Conservation (phyloP, 2,113 vertebrate species). For the Corythaixoides concolor region DNA sequence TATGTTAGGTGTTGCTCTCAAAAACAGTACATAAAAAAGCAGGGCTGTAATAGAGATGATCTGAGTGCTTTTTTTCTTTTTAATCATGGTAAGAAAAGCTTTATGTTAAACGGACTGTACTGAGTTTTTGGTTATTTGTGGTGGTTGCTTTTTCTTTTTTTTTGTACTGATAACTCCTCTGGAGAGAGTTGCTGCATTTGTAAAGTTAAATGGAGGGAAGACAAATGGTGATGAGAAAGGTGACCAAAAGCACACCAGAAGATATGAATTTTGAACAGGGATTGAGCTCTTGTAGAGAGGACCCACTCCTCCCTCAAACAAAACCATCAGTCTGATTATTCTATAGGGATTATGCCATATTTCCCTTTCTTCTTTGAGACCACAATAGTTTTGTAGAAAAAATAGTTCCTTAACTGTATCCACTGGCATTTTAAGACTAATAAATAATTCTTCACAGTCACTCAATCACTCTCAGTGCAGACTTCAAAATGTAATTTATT, state of each 20-base stretch:
- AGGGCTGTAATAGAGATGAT: neutral
- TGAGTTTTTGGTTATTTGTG: neutral
- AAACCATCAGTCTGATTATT: neutral
- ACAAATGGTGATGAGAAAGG: neutral
- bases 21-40: neutral
- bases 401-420: conserved; percentile 34
- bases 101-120: neutral
- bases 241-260: neutral
- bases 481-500: conserved; percentile 48
- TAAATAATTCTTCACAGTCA: conserved; percentile 58
- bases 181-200: neutral
- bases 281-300: neutral
- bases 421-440: conserved; percentile 30
- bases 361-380: neutral
- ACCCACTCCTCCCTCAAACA: neutral
- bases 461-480: conserved; percentile 25
- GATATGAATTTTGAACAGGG: neutral
- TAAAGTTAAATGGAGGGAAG: neutral
- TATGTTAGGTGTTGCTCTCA: neutral
- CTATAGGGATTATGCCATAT: neutral
- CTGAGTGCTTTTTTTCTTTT: neutral
- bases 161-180: neutral
- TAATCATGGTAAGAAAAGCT: neutral
- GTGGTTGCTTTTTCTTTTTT: neutral
- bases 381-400: neutral